phyloP scores from a whole-genome alignment of 1,140 invertebrate genomes.

The Drosophila prosaltans region DNA sequence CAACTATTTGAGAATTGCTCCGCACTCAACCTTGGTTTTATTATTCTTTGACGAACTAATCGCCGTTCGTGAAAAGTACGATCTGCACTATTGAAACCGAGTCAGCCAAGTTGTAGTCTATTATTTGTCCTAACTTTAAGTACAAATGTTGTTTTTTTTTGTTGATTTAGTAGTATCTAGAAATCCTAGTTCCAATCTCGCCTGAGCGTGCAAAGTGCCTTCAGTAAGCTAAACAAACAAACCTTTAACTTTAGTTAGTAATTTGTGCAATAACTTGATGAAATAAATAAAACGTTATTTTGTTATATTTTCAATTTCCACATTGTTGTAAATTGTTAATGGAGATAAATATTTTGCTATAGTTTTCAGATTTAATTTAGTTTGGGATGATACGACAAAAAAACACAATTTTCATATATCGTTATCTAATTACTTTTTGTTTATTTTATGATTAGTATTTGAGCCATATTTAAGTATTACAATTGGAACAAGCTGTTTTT shows the following conservation, averaged over 20 bases:
- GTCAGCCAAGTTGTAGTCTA: background rate
- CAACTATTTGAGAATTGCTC: slow-evolving; percentile 92
- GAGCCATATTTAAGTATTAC: background rate
- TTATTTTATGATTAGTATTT: background rate
- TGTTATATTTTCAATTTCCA: slow-evolving; percentile 2
- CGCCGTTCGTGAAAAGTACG: slow-evolving; percentile 57
- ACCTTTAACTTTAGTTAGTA: slow-evolving; percentile 8
- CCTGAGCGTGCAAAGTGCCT: slow-evolving; percentile 11
- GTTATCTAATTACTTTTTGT: background rate
- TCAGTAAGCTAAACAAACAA: slow-evolving; percentile 8
- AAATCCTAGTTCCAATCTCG: background rate
- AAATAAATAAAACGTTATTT: slow-evolving; percentile 2
- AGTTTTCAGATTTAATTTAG: background rate
- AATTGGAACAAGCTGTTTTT: background rate
- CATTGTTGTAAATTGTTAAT: background rate
- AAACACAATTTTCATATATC: background rate
- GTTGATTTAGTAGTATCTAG: slow-evolving; percentile 9
- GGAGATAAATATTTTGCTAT: background rate
- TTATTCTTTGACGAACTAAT: slow-evolving; percentile 93
- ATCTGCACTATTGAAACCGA: slow-evolving; percentile 11
- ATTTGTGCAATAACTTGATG: slow-evolving; percentile 4
- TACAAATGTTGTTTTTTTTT: slow-evolving; percentile 9
- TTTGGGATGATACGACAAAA: background rate
- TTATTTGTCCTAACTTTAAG: slow-evolving; percentile 8
- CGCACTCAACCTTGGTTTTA: slow-evolving; percentile 92